Base-by-base conservation (phyloP, 2,113 vertebrate species). In the Crotophaga sulcirostris region DNA sequence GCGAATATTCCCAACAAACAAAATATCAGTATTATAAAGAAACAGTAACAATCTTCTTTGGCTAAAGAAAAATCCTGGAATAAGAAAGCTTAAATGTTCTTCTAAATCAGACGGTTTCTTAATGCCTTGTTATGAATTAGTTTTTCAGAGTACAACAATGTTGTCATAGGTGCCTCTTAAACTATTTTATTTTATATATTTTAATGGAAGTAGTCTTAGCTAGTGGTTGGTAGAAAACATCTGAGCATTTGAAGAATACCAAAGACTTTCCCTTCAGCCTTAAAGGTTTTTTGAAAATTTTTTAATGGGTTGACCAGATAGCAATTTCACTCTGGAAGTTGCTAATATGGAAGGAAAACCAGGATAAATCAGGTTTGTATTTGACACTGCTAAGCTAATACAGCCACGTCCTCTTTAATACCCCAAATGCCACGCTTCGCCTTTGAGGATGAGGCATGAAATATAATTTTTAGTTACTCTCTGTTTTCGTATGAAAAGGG, bases 41-140 rank as follows among this genome's bases (percentile, higher is more conserved):
- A 91, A 31, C 67, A 47, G 63, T 34, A 90, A 87, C 76, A 92
- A n/a, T 82, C 89, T 95, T 84, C 94, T 89, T 86, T 28, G 80
- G 63, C 87, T 86, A 4, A 21, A 33, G 84, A 23, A 36, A 82
- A 87, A 68, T 64, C 74, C 56, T 55, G 64, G 45, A 84, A 24
- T 63, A 15, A 45, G 26, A 51, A 70, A 75, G 64, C 89, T 67
- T 28, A 40, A 85, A 69, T 38, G 29, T 74, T 68, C 63, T n/a
- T 52, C 13, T 63, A n/a, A 93, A 56, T 82, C 29, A 19, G 52
- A 26, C 14, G 49, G 49, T 18, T 13, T 16, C 68, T 62, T 15
- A 77, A 84, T n/a, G 55, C 84, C 83, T 51, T 31, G 29, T 38
- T 87, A 28, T 7, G 17, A 66, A 87, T 79, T 20, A 42, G 13